Evolutionary conservation across 1,140 invertebrate species (phyloP).

Genomic region (Anoplophora glabripennis): DNA sequence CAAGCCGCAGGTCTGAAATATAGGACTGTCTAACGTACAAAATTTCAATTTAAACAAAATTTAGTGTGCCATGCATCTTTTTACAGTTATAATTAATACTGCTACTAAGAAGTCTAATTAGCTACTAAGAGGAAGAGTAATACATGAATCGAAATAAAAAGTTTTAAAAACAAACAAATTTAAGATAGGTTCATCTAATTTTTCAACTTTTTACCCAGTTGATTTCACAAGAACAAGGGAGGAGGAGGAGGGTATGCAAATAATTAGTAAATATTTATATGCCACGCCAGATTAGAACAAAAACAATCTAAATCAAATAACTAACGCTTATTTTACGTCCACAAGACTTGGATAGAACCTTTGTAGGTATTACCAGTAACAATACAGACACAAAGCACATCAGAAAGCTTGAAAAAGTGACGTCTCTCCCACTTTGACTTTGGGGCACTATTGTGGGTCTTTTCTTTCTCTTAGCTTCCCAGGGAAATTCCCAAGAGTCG

Average conservation of each 20-base stretch:
- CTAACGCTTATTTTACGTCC: too few species aligned
- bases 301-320: too few species aligned
- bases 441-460: not conserved
- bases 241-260: too few species aligned
- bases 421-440: not conserved
- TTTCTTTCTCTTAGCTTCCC: not conserved
- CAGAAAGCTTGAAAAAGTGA: not conserved
- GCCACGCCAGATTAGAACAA: too few species aligned
- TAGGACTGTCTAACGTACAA: not conserved
- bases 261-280: too few species aligned
- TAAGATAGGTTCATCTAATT: not conserved
- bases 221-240: too few species aligned
- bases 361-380: not conserved
- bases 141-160: not conserved
- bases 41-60: not conserved
- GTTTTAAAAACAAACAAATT: not conserved
- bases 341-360: too few species aligned
- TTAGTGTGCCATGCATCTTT: not conserved
- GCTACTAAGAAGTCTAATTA: not conserved
- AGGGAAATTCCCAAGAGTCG: not conserved
- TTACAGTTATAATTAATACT: not conserved
- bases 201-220: too few species aligned
- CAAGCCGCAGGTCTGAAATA: constrained; percentile 2
- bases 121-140: not conserved
- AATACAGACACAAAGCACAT: not conserved